A percentile compares a stretch with the other conserved stretches of the same genome.
These are phyloP conservation scores for Decapterus maruadsi DNA, from an alignment of 2,797 vertebrate genomes.

Conservation along the genomic window DNA sequence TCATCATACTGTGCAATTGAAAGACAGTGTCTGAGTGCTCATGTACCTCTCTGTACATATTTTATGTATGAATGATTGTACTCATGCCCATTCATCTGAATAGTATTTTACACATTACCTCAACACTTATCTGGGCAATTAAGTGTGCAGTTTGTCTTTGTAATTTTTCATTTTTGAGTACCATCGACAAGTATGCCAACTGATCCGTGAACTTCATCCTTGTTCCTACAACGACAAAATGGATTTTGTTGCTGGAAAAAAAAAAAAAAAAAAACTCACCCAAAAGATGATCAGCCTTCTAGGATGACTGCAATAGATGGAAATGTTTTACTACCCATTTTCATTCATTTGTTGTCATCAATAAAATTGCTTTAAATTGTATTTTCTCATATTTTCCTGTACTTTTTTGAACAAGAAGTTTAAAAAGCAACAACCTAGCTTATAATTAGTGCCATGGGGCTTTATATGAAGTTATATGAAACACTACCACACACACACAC, in stretches of 20 bases:
- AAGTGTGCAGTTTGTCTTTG: conserved; percentile 71
- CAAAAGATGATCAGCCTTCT: conserved; percentile 70
- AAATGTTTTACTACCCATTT: conserved; percentile 76
- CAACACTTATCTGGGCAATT: conserved; percentile 83
- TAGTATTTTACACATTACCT: conserved; percentile 85
- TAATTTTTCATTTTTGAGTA: conserved; percentile 48
- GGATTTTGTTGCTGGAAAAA: conserved; percentile 57
- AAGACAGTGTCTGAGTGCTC: conserved; percentile 56
- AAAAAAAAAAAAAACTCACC: conserved; percentile 54
- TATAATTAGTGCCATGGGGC: background rate
- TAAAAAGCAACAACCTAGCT: background rate
- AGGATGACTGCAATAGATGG: conserved; percentile 74
- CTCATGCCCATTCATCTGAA: conserved; percentile 79
- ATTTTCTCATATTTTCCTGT: conserved; percentile 2
- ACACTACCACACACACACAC: too few species aligned
- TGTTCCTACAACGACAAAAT: conserved; percentile 48
- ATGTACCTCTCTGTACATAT: conserved; percentile 72
- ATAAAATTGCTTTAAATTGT: conserved; percentile 82
- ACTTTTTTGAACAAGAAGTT: background rate
- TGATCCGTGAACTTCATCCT: conserved; percentile 56
- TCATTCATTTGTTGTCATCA: conserved; percentile 80
- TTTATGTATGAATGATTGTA: conserved; percentile 84
- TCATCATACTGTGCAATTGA: conserved; percentile 56
- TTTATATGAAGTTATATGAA: too few species aligned
- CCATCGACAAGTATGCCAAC: conserved; percentile 37